Percentiles rank a stretch among this genome's conserved stretches.
These are phyloP conservation scores for Chironomus tepperi DNA, from an alignment of 1,140 invertebrate species.

Conservation along the genomic window DNA sequence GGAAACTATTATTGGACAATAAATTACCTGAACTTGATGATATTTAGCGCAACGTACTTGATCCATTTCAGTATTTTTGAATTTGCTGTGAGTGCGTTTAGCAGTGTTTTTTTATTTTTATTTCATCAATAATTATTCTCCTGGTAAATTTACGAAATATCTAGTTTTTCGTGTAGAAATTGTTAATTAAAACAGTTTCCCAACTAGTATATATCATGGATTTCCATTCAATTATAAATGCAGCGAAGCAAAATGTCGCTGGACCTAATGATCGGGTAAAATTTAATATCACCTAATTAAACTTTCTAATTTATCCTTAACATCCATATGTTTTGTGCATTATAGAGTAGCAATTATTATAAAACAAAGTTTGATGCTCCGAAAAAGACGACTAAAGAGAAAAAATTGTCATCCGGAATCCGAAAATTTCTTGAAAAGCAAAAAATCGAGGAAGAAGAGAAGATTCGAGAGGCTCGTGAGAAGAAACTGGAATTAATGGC, in stretches of 20 bases:
- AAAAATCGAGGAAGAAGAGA: constrained; percentile 65
- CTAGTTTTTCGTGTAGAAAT: no score
- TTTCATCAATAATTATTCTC: no score
- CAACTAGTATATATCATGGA: neutral
- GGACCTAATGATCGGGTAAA: neutral
- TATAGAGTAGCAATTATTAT: constrained; percentile 47
- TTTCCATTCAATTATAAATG: neutral
- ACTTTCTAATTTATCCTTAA: constrained; percentile 25
- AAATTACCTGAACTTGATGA: no score
- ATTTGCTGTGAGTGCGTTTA: no score
- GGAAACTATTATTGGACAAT: no score
- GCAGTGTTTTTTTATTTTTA: no score
- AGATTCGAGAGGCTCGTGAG: constrained; percentile 51
- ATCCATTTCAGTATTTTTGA: no score
- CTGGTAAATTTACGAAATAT: no score
- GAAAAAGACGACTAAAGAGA: constrained; percentile 64
- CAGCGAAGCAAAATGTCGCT: neutral
- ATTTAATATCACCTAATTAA: neutral
- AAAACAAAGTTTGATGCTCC: constrained; percentile 69
- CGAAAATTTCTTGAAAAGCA: constrained; percentile 72
- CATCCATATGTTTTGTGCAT: constrained; percentile 32
- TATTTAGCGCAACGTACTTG: no score
- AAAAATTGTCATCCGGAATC: constrained; percentile 62
- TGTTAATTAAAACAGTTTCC: no score
- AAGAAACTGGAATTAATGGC: constrained; percentile 57